Conservation (phyloP, 1,140 invertebrate species). For the Teleopsis dalmanni region DNA sequence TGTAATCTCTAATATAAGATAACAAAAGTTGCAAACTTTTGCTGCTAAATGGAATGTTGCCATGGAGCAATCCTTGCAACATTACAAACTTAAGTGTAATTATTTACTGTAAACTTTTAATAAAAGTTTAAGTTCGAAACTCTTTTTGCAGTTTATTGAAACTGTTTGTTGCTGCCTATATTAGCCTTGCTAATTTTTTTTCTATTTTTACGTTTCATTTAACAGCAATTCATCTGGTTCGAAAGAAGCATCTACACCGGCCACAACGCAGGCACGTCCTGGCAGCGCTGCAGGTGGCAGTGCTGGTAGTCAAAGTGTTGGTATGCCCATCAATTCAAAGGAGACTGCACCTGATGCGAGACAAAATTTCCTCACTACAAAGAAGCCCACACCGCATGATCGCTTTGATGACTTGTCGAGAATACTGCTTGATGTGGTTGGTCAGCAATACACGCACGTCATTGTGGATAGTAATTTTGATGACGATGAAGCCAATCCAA, state of each 20-base stretch:
- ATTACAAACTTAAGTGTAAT: no score
- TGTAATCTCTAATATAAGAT: no score
- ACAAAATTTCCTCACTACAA: slow-evolving; percentile 22
- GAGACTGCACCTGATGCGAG: slow-evolving; percentile 4
- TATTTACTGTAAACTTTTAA: no score
- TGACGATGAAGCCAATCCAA: slow-evolving; percentile 51
- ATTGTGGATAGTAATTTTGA: slow-evolving; percentile 38
- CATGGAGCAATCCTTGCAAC: no score
- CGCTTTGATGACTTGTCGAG: slow-evolving; percentile 52
- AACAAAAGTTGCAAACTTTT: no score
- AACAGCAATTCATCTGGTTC: slow-evolving; percentile 41
- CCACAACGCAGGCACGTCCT: slow-evolving; percentile 12
- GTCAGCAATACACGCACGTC: slow-evolving; percentile 31
- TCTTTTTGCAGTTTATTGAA: no score
- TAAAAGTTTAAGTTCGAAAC: no score
- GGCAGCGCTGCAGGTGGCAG: slow-evolving; percentile 10
- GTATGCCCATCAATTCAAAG: slow-evolving; percentile 10
- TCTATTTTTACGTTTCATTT: slow-evolving; percentile 13
- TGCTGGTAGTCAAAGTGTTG: slow-evolving; percentile 28
- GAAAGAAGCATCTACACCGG: slow-evolving; percentile 39
- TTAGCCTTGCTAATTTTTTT: neutral
- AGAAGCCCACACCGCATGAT: slow-evolving; percentile 45
- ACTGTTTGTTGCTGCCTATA: no score
- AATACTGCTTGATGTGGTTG: slow-evolving; percentile 37
- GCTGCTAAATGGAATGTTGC: no score